Conservation (phyloP, 2,797 vertebrate species). For the Tapera naevia region DNA sequence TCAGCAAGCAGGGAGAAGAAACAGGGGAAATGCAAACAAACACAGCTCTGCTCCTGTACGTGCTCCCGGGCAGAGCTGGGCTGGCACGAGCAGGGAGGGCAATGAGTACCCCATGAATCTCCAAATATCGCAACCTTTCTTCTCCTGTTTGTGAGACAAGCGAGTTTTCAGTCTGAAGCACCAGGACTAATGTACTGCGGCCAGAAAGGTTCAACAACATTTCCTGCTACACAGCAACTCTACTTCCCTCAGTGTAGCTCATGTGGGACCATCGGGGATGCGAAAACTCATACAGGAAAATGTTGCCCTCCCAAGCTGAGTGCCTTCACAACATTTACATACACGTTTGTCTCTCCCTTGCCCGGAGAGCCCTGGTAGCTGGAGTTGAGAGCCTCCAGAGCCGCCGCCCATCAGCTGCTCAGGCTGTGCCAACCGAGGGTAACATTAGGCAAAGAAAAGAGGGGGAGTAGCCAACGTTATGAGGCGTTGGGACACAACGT, state of each 20-base stretch:
- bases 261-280: background rate
- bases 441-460: background rate
- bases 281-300: background rate
- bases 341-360: background rate
- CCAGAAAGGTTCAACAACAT: background rate
- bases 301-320: background rate
- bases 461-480: background rate
- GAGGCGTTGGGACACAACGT: background rate
- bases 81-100: background rate
- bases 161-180: background rate
- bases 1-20: constrained; percentile 4
- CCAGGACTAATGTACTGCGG: background rate
- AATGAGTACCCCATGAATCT: background rate
- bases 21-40: background rate
- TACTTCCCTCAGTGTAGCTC: background rate
- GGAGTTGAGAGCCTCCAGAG: background rate
- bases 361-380: background rate
- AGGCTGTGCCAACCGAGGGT: background rate
- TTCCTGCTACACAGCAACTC: background rate
- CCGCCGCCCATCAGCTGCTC: background rate
- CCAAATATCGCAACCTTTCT: background rate
- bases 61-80: background rate
- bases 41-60: background rate
- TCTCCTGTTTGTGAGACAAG: background rate
- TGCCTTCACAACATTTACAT: background rate